Percentiles rank a stretch among this genome's conserved stretches.
phyloP scores from a whole-genome alignment of 2,888 invertebrate species.

The Linnaemya vulpina region DNA sequence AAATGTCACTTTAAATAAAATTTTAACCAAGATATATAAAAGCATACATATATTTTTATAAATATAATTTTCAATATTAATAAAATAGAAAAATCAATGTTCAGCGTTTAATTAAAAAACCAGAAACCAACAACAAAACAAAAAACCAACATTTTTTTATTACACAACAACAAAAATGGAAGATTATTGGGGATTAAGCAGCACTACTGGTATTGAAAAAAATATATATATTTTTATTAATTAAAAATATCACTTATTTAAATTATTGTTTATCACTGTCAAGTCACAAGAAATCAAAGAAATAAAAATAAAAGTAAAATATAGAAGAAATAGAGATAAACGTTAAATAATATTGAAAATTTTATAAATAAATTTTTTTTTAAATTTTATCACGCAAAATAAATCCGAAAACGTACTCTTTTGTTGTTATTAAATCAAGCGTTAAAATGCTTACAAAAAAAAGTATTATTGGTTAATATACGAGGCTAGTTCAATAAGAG shows the following conservation, averaged over 20 bases:
- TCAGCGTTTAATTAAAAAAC: conserved; percentile 62
- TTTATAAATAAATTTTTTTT: not conserved
- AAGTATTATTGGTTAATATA: not conserved
- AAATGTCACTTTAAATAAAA: conserved; percentile 43
- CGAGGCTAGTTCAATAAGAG: not conserved
- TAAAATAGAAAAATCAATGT: conserved; percentile 71
- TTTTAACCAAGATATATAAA: conserved; percentile 5
- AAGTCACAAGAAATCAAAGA: too few relatives aligned
- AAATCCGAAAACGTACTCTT: not conserved
- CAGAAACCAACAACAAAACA: conserved; percentile 44
- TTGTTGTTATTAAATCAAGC: conserved; percentile 36
- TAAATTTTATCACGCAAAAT: not conserved
- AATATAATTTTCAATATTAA: conserved; percentile 7
- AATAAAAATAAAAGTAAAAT: too few relatives aligned
- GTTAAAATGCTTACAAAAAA: conserved; percentile 1
- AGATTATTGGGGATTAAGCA: conserved; percentile 83
- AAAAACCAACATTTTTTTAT: conserved; percentile 45
- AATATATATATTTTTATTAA: conserved; percentile 43
- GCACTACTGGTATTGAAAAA: conserved; percentile 80
- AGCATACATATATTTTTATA: conserved; percentile 41
- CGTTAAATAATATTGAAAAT: too few relatives aligned
- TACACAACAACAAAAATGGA: conserved; percentile 76
- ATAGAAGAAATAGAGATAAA: too few relatives aligned
- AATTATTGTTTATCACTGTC: too few relatives aligned
- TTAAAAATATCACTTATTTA: conserved; percentile 16